These are phyloP conservation scores for Temnothorax ravouxi DNA, from an alignment of 2,888 invertebrate genomes.

Conservation along the genomic window DNA sequence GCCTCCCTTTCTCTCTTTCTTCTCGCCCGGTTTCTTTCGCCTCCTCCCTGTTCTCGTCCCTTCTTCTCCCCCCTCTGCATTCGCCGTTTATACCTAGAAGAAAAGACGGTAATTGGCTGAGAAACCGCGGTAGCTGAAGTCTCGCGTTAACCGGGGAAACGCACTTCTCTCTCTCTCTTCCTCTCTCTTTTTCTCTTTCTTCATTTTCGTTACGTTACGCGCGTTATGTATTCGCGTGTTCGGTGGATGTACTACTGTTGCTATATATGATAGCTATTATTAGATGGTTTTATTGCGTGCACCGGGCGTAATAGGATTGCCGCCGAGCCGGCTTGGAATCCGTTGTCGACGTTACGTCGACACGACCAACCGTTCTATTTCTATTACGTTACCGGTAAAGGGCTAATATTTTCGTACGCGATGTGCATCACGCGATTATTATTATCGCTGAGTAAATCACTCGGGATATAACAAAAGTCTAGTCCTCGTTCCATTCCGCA, in stretches of 20 bases:
- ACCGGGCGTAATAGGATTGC: conserved; percentile 57
- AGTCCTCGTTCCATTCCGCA: conserved; percentile 4
- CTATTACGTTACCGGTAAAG: conserved; percentile 57
- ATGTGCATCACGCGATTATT: conserved; percentile 56
- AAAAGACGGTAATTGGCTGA: conserved; percentile 58
- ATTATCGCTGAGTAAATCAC: conserved; percentile 54
- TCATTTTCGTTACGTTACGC: conserved; percentile 51
- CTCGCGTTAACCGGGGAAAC: conserved; percentile 45
- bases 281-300: conserved; percentile 58
- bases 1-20: not conserved
- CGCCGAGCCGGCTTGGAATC: conserved; percentile 54
- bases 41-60: not conserved
- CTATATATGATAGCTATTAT: conserved; percentile 59
- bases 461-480: conserved; percentile 39
- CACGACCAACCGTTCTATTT: conserved; percentile 52
- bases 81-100: conserved; percentile 27
- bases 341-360: conserved; percentile 55
- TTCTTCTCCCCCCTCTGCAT: not conserved
- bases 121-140: conserved; percentile 59
- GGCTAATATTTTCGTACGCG: conserved; percentile 56
- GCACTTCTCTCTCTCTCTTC: not conserved
- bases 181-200: conserved; percentile 22
- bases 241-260: conserved; percentile 55
- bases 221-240: conserved; percentile 55
- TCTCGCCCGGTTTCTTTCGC: conserved; percentile 21